phyloP scores from a whole-genome alignment of 2,113 vertebrate species.

The Hiodon alosoides region DNA sequence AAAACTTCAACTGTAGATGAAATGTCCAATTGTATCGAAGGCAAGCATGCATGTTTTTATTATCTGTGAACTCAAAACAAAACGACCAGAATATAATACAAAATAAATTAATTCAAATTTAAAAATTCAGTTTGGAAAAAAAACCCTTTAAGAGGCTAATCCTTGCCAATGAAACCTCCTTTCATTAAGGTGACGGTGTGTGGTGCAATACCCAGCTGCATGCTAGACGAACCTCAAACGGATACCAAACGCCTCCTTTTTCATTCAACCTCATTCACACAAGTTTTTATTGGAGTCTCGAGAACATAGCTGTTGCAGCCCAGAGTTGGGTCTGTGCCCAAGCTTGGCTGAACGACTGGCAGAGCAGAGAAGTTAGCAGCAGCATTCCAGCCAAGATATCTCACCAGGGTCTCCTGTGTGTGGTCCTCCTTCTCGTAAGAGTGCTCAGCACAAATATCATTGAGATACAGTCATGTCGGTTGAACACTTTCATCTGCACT shows the following conservation, averaged over 20 bases:
- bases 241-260: conserved; percentile 34
- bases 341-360: conserved; percentile 29
- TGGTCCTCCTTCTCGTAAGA: conserved; percentile 24
- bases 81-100: conserved; percentile 31
- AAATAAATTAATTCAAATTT: conserved; percentile 32
- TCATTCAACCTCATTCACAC: conserved; percentile 40
- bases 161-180: neutral
- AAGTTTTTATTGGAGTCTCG: conserved; percentile 38
- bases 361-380: conserved; percentile 19
- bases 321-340: conserved; percentile 28
- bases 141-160: neutral
- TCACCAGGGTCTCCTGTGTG: conserved; percentile 32
- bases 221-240: conserved; percentile 30
- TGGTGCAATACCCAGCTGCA: conserved; percentile 34
- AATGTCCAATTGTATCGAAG: neutral
- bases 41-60: conserved; percentile 20
- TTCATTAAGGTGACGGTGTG: conserved; percentile 29
- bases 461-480: neutral
- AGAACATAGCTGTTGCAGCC: conserved; percentile 28
- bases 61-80: conserved; percentile 21
- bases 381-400: conserved; percentile 33
- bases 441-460: neutral
- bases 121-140: neutral
- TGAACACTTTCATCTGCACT: conserved; percentile 4
- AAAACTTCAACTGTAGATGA: neutral